These are phyloP conservation scores for Cephus runcator DNA, from an alignment of 2,888 invertebrate genomes.

Conservation along the genomic window DNA sequence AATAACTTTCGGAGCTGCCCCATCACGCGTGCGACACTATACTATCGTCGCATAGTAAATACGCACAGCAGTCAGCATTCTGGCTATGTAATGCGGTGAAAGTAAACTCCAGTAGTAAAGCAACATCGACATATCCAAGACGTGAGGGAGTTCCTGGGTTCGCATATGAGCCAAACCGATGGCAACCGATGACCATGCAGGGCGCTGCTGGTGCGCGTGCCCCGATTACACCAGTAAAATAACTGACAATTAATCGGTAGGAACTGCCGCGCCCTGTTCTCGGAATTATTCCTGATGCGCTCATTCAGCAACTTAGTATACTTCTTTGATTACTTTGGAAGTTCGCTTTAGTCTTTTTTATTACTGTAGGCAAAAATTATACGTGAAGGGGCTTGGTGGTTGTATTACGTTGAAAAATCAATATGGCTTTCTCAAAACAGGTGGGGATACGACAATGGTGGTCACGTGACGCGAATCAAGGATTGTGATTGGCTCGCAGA, in stretches of 20 bases:
- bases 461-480: neutral
- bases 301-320: neutral
- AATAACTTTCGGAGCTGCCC: neutral
- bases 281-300: neutral
- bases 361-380: neutral
- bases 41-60: neutral
- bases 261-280: neutral
- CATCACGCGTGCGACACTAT: neutral
- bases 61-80: neutral
- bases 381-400: neutral
- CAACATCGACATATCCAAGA: neutral
- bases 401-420: neutral
- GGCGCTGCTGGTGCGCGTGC: neutral
- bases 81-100: neutral
- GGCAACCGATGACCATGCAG: neutral
- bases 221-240: neutral
- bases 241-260: neutral
- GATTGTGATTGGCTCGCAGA: neutral
- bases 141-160: neutral
- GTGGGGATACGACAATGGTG: neutral
- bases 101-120: neutral
- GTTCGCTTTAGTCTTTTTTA: neutral
- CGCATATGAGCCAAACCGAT: neutral
- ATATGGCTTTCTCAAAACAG: neutral
- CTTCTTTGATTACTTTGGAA: neutral